These are phyloP conservation scores for Camelus bactrianus DNA, from an alignment of 2,113 vertebrate species.

Conservation along the genomic window DNA sequence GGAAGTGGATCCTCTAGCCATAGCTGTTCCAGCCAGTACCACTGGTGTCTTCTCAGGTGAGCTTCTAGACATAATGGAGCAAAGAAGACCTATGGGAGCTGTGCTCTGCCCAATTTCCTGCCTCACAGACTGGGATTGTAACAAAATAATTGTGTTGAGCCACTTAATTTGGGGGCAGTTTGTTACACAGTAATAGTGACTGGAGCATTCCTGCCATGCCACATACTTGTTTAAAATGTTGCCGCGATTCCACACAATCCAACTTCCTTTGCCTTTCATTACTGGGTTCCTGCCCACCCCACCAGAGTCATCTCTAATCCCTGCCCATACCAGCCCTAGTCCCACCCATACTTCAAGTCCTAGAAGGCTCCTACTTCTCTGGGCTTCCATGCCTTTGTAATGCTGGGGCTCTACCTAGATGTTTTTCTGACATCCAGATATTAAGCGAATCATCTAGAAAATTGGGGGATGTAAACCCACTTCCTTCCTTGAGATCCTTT, in stretches of 20 bases:
- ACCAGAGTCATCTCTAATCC: neutral
- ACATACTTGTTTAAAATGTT: neutral
- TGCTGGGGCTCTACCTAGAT: neutral
- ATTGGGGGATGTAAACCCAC: neutral
- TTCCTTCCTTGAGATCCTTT: neutral
- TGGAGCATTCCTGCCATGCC: neutral
- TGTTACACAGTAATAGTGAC: neutral
- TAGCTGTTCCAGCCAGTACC: neutral
- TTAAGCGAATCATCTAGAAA: neutral
- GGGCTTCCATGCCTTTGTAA: neutral
- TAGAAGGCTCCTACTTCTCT: neutral
- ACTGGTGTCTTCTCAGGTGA: neutral
- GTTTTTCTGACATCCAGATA: neutral
- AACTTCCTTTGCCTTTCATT: neutral
- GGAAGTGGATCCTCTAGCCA: neutral
- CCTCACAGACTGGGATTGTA: neutral
- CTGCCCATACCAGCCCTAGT: rapidly evolving
- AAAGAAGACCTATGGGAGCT: neutral
- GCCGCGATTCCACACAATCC: neutral
- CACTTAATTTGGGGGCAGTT: neutral
- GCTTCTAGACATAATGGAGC: neutral
- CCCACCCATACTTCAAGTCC: neutral
- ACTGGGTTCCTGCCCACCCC: neutral
- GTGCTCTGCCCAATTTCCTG: neutral
- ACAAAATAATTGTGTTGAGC: neutral